Conservation (phyloP, 2,888 invertebrate species). For the Coleophora deauratella region DNA sequence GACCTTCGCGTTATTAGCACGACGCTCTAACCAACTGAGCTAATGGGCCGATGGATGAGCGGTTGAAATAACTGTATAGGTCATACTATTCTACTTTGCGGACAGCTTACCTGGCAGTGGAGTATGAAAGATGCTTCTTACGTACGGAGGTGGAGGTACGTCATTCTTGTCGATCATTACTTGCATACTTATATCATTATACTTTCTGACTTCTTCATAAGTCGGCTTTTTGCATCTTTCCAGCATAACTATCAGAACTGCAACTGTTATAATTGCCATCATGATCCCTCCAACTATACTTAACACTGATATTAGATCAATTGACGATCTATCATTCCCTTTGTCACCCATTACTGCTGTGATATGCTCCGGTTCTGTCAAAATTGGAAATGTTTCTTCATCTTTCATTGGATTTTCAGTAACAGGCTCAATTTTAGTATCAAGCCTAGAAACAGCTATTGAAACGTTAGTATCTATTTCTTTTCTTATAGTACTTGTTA, state of each 20-base stretch:
- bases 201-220: conserved; percentile 56
- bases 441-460: conserved; percentile 22
- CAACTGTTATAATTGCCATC: conserved; percentile 67
- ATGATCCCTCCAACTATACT: conserved; percentile 69
- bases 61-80: conserved; percentile 14
- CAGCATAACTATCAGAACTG: conserved; percentile 64
- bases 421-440: conserved; percentile 29
- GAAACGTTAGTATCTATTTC: conserved; percentile 19
- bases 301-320: conserved; percentile 63
- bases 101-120: conserved; percentile 65
- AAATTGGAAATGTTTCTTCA: conserved; percentile 69
- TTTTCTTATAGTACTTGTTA: conserved; percentile 14
- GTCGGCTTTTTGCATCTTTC: conserved; percentile 56
- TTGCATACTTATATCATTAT: conserved; percentile 63
- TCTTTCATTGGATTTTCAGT: conserved; percentile 43
- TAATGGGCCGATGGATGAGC: conserved; percentile 71
- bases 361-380: conserved; percentile 72
- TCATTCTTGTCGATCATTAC: conserved; percentile 60
- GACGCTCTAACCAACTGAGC: conserved; percentile 85
- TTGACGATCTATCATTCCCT: conserved; percentile 47
- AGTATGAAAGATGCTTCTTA: conserved; percentile 72
- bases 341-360: conserved; percentile 67
- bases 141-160: conserved; percentile 59
- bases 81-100: neutral
- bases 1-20: conserved; percentile 86